Conservation (phyloP, 2,888 invertebrate species). For the Prenolepis imparis region DNA sequence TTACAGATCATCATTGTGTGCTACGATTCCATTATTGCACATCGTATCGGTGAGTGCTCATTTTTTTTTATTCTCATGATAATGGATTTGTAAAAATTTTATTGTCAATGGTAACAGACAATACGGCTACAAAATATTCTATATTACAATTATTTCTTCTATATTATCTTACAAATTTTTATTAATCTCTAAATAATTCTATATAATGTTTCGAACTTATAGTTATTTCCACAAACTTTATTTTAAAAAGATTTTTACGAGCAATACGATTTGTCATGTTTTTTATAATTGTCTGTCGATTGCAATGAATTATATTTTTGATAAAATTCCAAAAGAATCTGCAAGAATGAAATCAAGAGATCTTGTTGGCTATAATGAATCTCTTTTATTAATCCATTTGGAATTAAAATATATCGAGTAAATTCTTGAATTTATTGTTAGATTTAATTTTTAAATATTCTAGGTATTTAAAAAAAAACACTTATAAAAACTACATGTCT, state of each 20-base stretch:
- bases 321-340: not conserved
- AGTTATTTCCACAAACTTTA: not conserved
- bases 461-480: no score
- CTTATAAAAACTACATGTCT: no score
- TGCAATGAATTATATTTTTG: not conserved
- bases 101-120: not conserved
- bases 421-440: not conserved
- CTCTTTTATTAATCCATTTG: not conserved
- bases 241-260: not conserved
- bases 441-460: not conserved
- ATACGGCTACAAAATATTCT: not conserved
- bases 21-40: not conserved
- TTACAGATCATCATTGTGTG: not conserved
- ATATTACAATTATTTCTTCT: no score
- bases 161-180: not conserved
- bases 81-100: not conserved
- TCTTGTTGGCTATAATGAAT: not conserved
- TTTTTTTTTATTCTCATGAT: not conserved
- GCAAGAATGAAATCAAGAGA: not conserved
- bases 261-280: not conserved
- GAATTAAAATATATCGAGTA: not conserved
- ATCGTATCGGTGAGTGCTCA: not conserved
- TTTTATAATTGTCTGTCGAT: not conserved
- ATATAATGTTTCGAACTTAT: not conserved
- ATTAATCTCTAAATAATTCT: not conserved